A percentile compares a stretch with the other conserved stretches of the same genome.
These are phyloP conservation scores for Chalcis sispes DNA, from an alignment of 2,888 invertebrate species.

Conservation along the genomic window DNA sequence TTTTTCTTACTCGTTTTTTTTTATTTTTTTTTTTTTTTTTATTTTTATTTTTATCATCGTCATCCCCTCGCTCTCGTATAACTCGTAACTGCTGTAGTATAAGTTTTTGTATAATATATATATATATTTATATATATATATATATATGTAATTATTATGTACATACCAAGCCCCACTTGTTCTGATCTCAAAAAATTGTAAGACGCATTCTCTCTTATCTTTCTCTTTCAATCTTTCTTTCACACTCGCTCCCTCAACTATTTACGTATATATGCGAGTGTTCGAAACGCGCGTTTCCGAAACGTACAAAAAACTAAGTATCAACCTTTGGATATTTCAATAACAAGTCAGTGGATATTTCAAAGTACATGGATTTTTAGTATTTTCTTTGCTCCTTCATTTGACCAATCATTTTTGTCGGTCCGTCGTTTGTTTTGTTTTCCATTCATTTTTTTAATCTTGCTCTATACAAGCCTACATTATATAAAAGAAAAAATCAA, in stretches of 20 bases:
- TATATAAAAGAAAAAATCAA: slow-evolving; percentile 44
- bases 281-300: slow-evolving; percentile 65
- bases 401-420: slow-evolving; percentile 26
- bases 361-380: slow-evolving; percentile 44
- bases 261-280: slow-evolving; percentile 71
- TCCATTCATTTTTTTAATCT: slow-evolving; percentile 29
- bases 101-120: slow-evolving; percentile 65
- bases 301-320: slow-evolving; percentile 67
- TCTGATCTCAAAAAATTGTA: slow-evolving; percentile 55
- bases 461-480: slow-evolving; percentile 48
- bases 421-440: slow-evolving; percentile 25
- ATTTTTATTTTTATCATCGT: slow-evolving; percentile 49
- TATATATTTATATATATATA: slow-evolving; percentile 34
- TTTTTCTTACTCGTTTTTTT: slow-evolving; percentile 55
- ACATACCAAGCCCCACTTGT: slow-evolving; percentile 67
- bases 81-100: slow-evolving; percentile 70
- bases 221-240: slow-evolving; percentile 48
- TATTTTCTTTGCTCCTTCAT: slow-evolving; percentile 16
- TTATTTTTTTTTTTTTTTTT: slow-evolving; percentile 53
- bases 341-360: slow-evolving; percentile 57
- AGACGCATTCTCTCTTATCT: slow-evolving; percentile 57
- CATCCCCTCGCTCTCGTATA: slow-evolving; percentile 62
- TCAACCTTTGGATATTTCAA: slow-evolving; percentile 62
- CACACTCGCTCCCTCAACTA: slow-evolving; percentile 59
- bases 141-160: slow-evolving; percentile 66